These are phyloP conservation scores for Drosophila paranaensis DNA, from an alignment of 2,888 invertebrate genomes.

Conservation along the genomic window DNA sequence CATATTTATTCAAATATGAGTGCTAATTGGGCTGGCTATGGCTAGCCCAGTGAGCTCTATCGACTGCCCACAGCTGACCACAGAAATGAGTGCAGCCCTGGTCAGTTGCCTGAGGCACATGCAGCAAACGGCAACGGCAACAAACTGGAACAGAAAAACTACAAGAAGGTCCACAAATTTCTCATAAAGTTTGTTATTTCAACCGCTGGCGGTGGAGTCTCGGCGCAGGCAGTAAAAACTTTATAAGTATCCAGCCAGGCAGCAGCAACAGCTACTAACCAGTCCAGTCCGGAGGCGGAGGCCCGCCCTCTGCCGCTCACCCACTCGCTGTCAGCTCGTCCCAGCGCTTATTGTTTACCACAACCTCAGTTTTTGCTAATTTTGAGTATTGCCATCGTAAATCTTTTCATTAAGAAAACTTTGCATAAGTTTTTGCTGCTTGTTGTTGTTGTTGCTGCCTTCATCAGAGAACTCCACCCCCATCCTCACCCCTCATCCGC, in stretches of 20 bases:
- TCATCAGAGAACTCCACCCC: not conserved
- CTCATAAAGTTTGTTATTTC: slow-evolving; percentile 59
- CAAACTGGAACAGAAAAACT: slow-evolving; percentile 8
- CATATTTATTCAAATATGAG: slow-evolving; percentile 16
- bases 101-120: slow-evolving; percentile 34
- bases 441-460: slow-evolving; percentile 40
- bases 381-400: slow-evolving; percentile 83
- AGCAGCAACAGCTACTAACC: slow-evolving; percentile 4
- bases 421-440: slow-evolving; percentile 80
- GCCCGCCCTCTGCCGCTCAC: not conserved
- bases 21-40: slow-evolving; percentile 41
- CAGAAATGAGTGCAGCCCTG: slow-evolving; percentile 51
- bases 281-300: slow-evolving; percentile 2
- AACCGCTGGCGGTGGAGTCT: slow-evolving; percentile 52
- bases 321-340: slow-evolving; percentile 3
- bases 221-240: slow-evolving; percentile 51
- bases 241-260: slow-evolving; percentile 51
- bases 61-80: slow-evolving; percentile 31
- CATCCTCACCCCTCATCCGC: not conserved
- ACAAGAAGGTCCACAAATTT: slow-evolving; percentile 48
- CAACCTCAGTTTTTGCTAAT: slow-evolving; percentile 80
- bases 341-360: slow-evolving; percentile 66
- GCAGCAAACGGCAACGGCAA: not conserved
- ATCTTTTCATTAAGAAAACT: slow-evolving; percentile 85
- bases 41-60: slow-evolving; percentile 7